These are phyloP conservation scores for Noctua fimbriata DNA, from an alignment of 2,888 invertebrate genomes.

Conservation along the genomic window DNA sequence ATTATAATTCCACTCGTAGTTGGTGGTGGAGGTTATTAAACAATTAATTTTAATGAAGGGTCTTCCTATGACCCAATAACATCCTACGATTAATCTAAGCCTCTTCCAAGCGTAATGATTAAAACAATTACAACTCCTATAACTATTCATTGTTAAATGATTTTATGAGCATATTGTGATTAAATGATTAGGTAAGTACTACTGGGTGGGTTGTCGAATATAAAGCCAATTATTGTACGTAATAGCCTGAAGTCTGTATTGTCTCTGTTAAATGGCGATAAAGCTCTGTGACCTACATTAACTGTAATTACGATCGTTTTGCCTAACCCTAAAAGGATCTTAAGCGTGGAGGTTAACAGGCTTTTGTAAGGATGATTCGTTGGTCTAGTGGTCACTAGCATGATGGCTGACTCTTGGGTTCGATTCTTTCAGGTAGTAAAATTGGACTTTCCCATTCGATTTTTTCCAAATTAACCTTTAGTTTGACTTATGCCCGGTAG, in stretches of 20 bases:
- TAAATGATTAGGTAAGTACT: constrained; percentile 12
- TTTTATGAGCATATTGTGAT: constrained; percentile 39
- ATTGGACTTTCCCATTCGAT: neutral
- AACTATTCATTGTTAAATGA: constrained; percentile 16
- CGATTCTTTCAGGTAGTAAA: neutral
- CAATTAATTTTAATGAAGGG: constrained; percentile 3
- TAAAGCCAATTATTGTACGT: constrained; percentile 40
- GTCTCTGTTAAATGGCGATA: constrained; percentile 32
- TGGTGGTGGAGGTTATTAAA: neutral
- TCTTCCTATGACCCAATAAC: neutral
- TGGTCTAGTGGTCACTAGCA: neutral
- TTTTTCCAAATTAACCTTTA: neutral
- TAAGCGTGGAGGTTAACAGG: neutral
- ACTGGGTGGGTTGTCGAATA: constrained; percentile 19
- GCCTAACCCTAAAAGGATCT: neutral
- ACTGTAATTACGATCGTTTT: neutral
- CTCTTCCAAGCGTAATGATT: neutral
- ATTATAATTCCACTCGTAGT: neutral
- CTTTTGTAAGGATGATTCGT: neutral
- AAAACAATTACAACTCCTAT: constrained; percentile 19
- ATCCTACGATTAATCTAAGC: neutral
- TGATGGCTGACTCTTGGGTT: neutral
- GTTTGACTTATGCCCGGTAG: neutral
- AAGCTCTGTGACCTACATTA: constrained; percentile 19
- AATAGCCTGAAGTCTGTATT: constrained; percentile 37